Conservation (phyloP, 2,888 invertebrate species). For the Drosophila anomalata region DNA sequence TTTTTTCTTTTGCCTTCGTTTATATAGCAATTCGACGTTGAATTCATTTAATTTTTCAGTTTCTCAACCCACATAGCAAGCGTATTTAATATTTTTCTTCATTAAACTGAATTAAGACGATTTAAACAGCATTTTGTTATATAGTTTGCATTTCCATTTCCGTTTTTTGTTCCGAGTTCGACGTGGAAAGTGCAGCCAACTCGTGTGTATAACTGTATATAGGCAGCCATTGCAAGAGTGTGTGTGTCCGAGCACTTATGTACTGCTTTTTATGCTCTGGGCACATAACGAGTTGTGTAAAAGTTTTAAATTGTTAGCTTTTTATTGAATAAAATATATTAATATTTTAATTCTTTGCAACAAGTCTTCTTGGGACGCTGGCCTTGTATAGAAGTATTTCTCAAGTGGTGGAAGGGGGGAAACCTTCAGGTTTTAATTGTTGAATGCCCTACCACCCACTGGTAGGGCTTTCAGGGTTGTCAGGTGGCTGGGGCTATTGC, state of each 20-base stretch:
- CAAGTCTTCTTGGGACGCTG: constrained; percentile 43
- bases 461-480: constrained; percentile 38
- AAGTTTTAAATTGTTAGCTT: constrained; percentile 21
- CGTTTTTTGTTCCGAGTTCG: background rate
- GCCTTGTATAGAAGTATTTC: constrained; percentile 25
- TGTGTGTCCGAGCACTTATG: constrained; percentile 1
- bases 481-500: constrained; percentile 49
- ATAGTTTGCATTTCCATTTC: constrained; percentile 1
- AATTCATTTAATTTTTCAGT: constrained; percentile 35
- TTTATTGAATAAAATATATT: background rate
- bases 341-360: constrained; percentile 27
- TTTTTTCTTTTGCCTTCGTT: background rate
- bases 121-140: background rate
- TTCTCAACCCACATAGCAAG: background rate
- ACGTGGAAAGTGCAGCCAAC: constrained; percentile 38
- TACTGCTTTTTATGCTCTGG: constrained; percentile 16
- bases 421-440: constrained; percentile 56
- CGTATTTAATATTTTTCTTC: constrained; percentile 7
- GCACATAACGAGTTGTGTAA: constrained; percentile 56
- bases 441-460: constrained; percentile 42
- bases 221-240: constrained; percentile 31
- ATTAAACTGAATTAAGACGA: constrained; percentile 3
- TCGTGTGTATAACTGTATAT: constrained; percentile 61
- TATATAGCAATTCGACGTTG: constrained; percentile 33
- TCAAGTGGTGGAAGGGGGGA: background rate